Percentiles rank a stretch among this genome's conserved stretches.
These are phyloP conservation scores for Phataginus tetradactyla DNA, from an alignment of 2,797 vertebrate species.

Conservation along the genomic window DNA sequence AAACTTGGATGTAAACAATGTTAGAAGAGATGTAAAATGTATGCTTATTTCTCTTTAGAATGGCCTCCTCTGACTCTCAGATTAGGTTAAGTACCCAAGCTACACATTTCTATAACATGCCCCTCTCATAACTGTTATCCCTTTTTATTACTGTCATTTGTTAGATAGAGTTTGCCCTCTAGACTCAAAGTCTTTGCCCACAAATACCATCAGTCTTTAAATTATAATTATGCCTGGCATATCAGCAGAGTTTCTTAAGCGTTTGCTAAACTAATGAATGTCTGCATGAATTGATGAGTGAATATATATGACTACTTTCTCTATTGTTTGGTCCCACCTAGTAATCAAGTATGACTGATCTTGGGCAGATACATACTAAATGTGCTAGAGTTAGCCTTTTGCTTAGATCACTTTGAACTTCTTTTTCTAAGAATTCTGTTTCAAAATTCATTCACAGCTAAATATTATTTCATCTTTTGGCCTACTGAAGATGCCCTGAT, in stretches of 20 bases:
- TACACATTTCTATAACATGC: neutral
- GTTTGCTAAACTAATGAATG: conserved; percentile 39
- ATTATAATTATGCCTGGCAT: neutral
- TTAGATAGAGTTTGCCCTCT: neutral
- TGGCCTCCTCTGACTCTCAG: neutral
- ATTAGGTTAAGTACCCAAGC: neutral
- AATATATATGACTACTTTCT: neutral
- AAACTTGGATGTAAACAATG: neutral
- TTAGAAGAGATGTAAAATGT: neutral
- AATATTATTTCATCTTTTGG: neutral
- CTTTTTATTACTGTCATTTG: neutral
- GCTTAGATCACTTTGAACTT: neutral
- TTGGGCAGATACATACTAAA: neutral
- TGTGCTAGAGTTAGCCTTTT: neutral
- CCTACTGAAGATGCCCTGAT: neutral
- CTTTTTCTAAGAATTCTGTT: neutral
- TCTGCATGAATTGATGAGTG: neutral
- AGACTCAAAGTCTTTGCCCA: neutral
- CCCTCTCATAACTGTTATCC: neutral
- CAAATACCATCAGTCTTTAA: neutral
- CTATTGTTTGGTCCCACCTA: neutral
- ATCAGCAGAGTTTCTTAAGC: neutral
- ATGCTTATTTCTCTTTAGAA: conserved; percentile 18
- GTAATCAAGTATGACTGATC: neutral
- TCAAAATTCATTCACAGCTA: conserved; percentile 27